Base-by-base conservation (phyloP, 2,797 vertebrate species). In the Crax fasciolata region DNA sequence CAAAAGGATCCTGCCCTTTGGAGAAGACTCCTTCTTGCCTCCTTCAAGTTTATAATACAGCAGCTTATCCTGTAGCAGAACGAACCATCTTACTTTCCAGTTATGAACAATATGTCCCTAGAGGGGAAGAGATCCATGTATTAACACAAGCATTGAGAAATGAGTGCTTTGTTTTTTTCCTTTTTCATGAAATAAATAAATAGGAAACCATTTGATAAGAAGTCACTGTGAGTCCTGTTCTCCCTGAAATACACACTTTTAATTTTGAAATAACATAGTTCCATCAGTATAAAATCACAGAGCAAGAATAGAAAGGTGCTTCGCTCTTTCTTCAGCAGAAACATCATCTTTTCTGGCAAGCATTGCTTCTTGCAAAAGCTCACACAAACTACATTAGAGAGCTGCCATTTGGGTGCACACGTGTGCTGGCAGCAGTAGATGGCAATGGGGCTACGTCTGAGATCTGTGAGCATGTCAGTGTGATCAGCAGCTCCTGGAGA, bases 31-130 rank as follows among this genome's bases (percentile, higher is more conserved):
- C 46, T 97, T 98, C 97, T 97, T 99, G 13, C 99, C 98, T 30
- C 98, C 98, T 66, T 99, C 98, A 7, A 98, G 98, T 96, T 99
- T 99, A 95, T 99, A 99, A 89, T 99, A 99, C 27, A 99, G 96
- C 93, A 99, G 96, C 32, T 98, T 99, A 93, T 99, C 99, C 55
- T 99, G 98, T 84, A 95, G 98, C 80, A 99, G 94, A 76, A 99
- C 98, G 13, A 99, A 99, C 99, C 99, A 99, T 14, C 99, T 98
- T 1, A 97, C 98, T 97, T 99, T 99, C 99, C 99, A 99, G 97
- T 99, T 99, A 66, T 98, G 99, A 73, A 99, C 99, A 18, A 99
- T 41, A 25, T 99, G 99, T 41, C 99, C 99, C 99, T 99, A 86
- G 6, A 59, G 67, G 79, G 75, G 76, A 59, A 85, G 48, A 90